These are phyloP conservation scores for Sebastes itinus DNA, from an alignment of 2,797 vertebrate species.

Conservation along the genomic window DNA sequence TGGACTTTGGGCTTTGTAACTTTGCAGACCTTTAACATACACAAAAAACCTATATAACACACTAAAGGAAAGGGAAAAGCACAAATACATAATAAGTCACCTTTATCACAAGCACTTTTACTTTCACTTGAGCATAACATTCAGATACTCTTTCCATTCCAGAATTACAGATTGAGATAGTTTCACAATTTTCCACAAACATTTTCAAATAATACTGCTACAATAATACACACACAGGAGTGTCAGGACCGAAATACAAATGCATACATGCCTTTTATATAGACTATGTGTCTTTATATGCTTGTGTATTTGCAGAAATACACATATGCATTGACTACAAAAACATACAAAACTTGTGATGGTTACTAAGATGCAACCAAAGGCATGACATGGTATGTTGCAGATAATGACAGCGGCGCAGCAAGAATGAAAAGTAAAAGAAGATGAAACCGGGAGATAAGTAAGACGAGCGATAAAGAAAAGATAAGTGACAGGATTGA, in stretches of 20 bases:
- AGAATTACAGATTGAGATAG: background rate
- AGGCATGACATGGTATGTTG: slow-evolving; percentile 40
- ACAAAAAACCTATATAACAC: too few relatives aligned
- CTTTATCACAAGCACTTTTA: background rate
- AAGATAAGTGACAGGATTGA: slow-evolving; percentile 46
- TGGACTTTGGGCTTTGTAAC: too few relatives aligned
- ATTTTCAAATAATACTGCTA: background rate
- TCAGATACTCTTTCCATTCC: background rate
- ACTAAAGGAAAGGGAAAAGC: too few relatives aligned
- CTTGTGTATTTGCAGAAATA: background rate
- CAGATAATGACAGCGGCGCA: slow-evolving; percentile 42
- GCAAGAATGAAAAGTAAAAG: slow-evolving; percentile 18
- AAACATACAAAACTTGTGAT: slow-evolving; percentile 5
- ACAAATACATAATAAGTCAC: too few relatives aligned
- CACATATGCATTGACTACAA: background rate
- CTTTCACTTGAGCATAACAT: background rate
- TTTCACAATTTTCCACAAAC: background rate
- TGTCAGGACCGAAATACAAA: background rate
- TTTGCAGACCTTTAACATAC: too few relatives aligned
- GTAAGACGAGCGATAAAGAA: slow-evolving; percentile 46
- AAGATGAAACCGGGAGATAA: slow-evolving; percentile 44
- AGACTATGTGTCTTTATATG: background rate
- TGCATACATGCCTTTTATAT: background rate
- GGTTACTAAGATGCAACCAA: slow-evolving; percentile 33
- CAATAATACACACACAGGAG: background rate